Evolutionary conservation across 2,888 invertebrate species (phyloP), one percentile per base, ranked within the genome.

Genomic region (Caprella mutica): DNA sequence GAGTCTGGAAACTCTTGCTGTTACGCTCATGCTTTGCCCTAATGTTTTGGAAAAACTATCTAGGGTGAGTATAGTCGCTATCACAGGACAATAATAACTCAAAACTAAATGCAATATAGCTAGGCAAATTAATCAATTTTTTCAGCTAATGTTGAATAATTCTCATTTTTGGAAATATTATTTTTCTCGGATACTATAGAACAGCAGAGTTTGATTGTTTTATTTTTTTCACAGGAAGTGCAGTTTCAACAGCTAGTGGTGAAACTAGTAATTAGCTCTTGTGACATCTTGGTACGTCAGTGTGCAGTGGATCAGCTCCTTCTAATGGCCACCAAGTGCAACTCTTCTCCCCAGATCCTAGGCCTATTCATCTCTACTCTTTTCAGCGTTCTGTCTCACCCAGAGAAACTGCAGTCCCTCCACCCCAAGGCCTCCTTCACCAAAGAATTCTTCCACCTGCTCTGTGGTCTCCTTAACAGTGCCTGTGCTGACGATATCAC

Each of bases 231-330:
- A 6, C 48, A 48, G 60, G 82, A 84, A 74, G 92, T 90, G 87
- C 85, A 89, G 74, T 93, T 90, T 88, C 86, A 89, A 67, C 83
- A 84, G 56, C 90, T 93, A 69, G 83, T 92, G 52, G 83, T 91
- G 65, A 91, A 90, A 70, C 77, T 93, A 66, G 83, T 93, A 69
- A 78, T 94, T 42, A 80, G 88, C 67, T 90, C 89, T 72, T 84
- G 84, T 54, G 72, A 72, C 66, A 72, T 72, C 73, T 71, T 83
- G 70, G 80, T 89, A 58, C 78, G 89, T 63, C 78, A 82, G 55
- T 81, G 84, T 43, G 86, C 88, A 55, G 84, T 85, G 5, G 90
- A 90, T 71, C 89, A 90, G 73, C 81, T 91, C 71, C 78, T 85
- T 65, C 77, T 85, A 61, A 86, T 89, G 75, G 86, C 86, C 65